phyloP scores from a whole-genome alignment of 2,888 invertebrate genomes.

The Merodon equestris region DNA sequence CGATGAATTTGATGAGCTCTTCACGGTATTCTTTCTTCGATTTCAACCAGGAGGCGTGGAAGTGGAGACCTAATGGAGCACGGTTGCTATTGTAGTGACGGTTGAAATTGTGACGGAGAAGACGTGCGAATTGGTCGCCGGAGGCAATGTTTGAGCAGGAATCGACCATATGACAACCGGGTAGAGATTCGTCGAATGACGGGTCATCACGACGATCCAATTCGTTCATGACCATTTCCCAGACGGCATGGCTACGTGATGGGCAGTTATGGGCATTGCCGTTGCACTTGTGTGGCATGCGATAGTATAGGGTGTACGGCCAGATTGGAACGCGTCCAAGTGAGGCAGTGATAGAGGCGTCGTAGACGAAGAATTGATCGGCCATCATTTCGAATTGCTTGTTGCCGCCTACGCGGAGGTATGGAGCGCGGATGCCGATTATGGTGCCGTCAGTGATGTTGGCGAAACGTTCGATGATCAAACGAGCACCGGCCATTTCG shows the following conservation, averaged over 20 bases:
- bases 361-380: constrained; percentile 96
- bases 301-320: constrained; percentile 98
- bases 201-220: constrained; percentile 95
- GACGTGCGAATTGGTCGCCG: constrained; percentile 93
- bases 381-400: constrained; percentile 98
- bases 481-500: constrained; percentile 94
- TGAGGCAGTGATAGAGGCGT: constrained; percentile 95
- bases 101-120: constrained; percentile 95
- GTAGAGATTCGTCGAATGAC: constrained; percentile 94
- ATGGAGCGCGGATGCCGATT: constrained; percentile 92
- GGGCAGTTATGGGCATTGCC: constrained; percentile 97
- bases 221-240: constrained; percentile 99
- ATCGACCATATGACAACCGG: constrained; percentile 96
- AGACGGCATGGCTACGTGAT: constrained; percentile 92
- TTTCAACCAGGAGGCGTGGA: constrained; percentile 97
- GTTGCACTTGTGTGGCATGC: constrained; percentile 97
- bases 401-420: constrained; percentile 94
- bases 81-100: constrained; percentile 95
- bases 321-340: constrained; percentile 94
- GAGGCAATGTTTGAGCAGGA: constrained; percentile 95
- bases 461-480: constrained; percentile 92
- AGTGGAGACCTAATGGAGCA: constrained; percentile 94
- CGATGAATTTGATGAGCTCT: constrained; percentile 94
- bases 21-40: constrained; percentile 95
- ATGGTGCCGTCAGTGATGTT: constrained; percentile 95